Base-by-base conservation (phyloP, 2,888 invertebrate genomes). In the Punctoribates punctum region DNA sequence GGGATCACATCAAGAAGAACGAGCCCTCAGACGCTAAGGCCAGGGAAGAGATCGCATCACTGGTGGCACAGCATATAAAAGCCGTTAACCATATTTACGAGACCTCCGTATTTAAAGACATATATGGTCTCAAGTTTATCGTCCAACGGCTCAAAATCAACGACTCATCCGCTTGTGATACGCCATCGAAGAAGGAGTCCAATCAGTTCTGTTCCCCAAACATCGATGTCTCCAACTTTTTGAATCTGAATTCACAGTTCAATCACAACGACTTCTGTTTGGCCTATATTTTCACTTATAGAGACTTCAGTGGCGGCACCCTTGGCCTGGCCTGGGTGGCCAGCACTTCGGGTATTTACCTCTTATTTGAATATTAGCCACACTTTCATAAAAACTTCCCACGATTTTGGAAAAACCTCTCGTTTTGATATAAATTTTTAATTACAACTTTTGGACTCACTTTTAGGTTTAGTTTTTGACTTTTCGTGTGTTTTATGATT, bases 271-370 rank as follows among this genome's bases (percentile, higher is more conserved):
- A 94, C 85, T 99, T 98, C 86, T 99, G 99, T 84, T 88, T 99
- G 79, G 98, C 99, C n/a, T 99, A 98, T 84, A 95, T 99, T 78
- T 97, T 99, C 86, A 99, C 99, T 0, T 94, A 94, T 84, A 89
- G 96, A 82, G 98, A 99, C 85, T 99, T 99, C 84, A 95, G 95
- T 25, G 96, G 96, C 11, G 99, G 99, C 78, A 99, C 99, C 23
- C 87, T 99, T 60, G 99, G 99, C 27, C 86, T 99, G 70, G 99
- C 99, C 5, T 99, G 99, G 99, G 99, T 99, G 29, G 99, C 98
- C 38, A 94, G 96, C 79, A 95, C 96, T 0, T 93, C 93, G 77
- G 75, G 75, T 75, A 72, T 17, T 20, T 67, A 13, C 13, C 13
- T 1, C 3, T 60, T 17, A n/a, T 48, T 6, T 15, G 15, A 6